These are phyloP conservation scores for Apteryx mantelli DNA, from an alignment of 2,113 vertebrate genomes.

Conservation along the genomic window DNA sequence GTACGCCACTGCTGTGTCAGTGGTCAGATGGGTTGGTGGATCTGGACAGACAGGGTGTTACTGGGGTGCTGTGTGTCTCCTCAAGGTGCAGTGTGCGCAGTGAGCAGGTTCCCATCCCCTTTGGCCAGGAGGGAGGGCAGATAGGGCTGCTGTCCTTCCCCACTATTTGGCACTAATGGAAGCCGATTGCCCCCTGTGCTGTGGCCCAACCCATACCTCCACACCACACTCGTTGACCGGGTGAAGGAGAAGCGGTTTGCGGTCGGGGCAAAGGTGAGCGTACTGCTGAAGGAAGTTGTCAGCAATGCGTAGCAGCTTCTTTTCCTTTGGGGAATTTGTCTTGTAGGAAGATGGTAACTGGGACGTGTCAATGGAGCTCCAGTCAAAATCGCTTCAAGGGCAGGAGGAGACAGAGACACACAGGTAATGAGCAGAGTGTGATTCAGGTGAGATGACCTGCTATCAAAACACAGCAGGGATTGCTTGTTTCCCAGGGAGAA, in stretches of 20 bases:
- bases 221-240: constrained; percentile 87
- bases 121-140: background rate
- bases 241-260: constrained; percentile 83
- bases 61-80: rapidly evolving
- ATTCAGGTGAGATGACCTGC: background rate
- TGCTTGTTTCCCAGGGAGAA: background rate
- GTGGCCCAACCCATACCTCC: constrained; percentile 71
- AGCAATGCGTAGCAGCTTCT: constrained; percentile 76
- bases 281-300: constrained; percentile 86
- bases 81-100: background rate
- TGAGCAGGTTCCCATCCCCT: background rate
- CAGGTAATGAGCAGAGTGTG: background rate
- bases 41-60: background rate
- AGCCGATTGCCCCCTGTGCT: background rate
- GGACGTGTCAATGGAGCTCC: constrained; percentile 57
- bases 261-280: constrained; percentile 82
- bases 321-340: constrained; percentile 79
- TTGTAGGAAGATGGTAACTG: constrained; percentile 80
- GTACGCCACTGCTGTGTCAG: rapidly evolving
- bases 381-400: constrained; percentile 31
- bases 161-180: background rate
- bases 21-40: rapidly evolving
- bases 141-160: background rate
- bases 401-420: background rate
- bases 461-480: background rate